A percentile compares a stretch with the other conserved stretches of the same genome.
phyloP scores from a whole-genome alignment of 2,888 invertebrate genomes.

The Philaethria dido region DNA sequence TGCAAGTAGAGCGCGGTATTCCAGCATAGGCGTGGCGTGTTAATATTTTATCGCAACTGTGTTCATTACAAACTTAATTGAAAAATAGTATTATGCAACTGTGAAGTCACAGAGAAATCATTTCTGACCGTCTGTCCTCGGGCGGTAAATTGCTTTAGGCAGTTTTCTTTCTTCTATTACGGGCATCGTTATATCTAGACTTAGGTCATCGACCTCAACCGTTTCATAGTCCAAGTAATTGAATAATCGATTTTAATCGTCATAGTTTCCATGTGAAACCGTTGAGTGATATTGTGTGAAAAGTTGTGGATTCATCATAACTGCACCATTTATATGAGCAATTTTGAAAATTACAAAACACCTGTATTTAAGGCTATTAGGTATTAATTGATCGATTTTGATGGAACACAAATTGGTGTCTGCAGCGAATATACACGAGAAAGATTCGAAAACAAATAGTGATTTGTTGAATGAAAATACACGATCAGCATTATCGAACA shows the following conservation, averaged over 20 bases:
- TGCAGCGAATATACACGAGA: conserved; percentile 43
- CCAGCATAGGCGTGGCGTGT: conserved; percentile 40
- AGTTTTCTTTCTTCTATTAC: conserved; percentile 71
- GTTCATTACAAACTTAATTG: conserved; percentile 60
- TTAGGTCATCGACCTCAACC: conserved; percentile 61
- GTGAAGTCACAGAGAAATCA: conserved; percentile 72
- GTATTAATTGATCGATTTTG: conserved; percentile 57
- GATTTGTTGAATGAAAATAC: conserved; percentile 37
- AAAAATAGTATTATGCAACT: conserved; percentile 69
- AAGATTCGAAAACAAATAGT: conserved; percentile 45
- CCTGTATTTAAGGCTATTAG: conserved; percentile 54
- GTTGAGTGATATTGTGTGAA: conserved; percentile 63
- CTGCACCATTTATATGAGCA: conserved; percentile 51
- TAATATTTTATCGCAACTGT: conserved; percentile 41
- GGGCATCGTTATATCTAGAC: conserved; percentile 60
- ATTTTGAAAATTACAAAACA: conserved; percentile 55
- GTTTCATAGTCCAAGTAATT: conserved; percentile 73
- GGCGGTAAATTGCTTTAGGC: conserved; percentile 71
- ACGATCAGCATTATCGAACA: conserved; percentile 32
- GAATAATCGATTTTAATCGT: conserved; percentile 73
- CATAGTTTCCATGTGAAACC: conserved; percentile 72
- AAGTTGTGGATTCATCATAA: conserved; percentile 54
- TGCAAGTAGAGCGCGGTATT: conserved; percentile 52
- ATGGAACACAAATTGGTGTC: conserved; percentile 49
- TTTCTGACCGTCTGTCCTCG: conserved; percentile 66